Evolutionary conservation across 2,888 invertebrate species (phyloP).

Genomic region (Nematopogon swammerdamellus): DNA sequence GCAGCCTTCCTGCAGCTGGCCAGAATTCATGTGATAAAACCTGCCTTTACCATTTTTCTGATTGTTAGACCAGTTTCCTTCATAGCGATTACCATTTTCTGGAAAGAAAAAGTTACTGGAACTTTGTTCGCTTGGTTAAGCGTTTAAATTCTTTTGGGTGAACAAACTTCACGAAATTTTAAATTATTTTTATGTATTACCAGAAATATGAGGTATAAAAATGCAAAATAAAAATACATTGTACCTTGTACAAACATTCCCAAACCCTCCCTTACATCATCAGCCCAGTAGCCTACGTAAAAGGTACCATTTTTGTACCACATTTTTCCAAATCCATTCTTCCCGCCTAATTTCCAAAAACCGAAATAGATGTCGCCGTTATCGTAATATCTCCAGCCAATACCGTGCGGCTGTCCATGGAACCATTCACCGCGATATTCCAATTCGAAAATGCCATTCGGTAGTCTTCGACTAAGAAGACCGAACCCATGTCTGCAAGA

Average conservation of each 20-base stretch:
- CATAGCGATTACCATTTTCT: slow-evolving; percentile 62
- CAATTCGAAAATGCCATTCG: slow-evolving; percentile 37
- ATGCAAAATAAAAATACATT: neutral
- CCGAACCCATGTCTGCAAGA: slow-evolving; percentile 55
- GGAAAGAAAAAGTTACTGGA: slow-evolving; percentile 1
- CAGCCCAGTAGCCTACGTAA: slow-evolving; percentile 61
- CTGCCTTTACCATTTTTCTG: slow-evolving; percentile 60
- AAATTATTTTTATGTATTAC: too few relatives aligned
- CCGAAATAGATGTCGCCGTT: slow-evolving; percentile 62
- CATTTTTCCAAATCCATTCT: slow-evolving; percentile 60
- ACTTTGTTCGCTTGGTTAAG: neutral
- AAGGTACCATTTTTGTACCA: slow-evolving; percentile 57
- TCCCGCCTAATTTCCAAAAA: slow-evolving; percentile 40
- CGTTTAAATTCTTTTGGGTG: too few relatives aligned
- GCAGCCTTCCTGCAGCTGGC: slow-evolving; percentile 63
- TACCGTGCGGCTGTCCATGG: slow-evolving; percentile 54
- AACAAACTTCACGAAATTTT: too few relatives aligned
- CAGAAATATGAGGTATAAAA: too few relatives aligned
- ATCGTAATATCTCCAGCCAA: slow-evolving; percentile 52
- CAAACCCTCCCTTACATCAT: slow-evolving; percentile 39
- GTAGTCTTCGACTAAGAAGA: slow-evolving; percentile 32
- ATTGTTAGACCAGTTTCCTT: slow-evolving; percentile 59
- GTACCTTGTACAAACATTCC: slow-evolving; percentile 54
- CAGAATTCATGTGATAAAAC: slow-evolving; percentile 61
- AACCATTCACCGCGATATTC: slow-evolving; percentile 61